phyloP scores from a whole-genome alignment of 2,113 vertebrate species.

The Halichoeres trimaculatus region DNA sequence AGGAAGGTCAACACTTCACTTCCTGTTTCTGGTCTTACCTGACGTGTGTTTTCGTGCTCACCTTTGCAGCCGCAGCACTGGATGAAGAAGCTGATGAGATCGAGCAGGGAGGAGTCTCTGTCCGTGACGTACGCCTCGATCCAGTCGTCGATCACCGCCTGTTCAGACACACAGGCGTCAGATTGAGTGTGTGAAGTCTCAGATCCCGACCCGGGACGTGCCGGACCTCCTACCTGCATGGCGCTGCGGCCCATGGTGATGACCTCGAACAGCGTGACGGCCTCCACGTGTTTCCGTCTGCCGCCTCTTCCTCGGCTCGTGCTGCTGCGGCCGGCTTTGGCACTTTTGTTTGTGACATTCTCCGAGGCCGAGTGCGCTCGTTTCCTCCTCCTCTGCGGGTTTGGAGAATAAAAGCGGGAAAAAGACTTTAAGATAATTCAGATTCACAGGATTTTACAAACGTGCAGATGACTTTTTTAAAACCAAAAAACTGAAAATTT shows the following conservation, averaged over 20 bases:
- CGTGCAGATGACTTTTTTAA: no score
- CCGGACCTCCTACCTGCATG: constrained; percentile 85
- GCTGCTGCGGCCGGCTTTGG: constrained; percentile 63
- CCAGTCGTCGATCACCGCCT: constrained; percentile 94
- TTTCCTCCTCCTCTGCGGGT: constrained; percentile 80
- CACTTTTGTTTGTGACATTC: constrained; percentile 80
- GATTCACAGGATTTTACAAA: not conserved
- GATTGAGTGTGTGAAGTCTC: not conserved
- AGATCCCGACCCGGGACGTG: not conserved
- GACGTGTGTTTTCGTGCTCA: constrained; percentile 57
- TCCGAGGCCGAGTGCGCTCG: constrained; percentile 79
- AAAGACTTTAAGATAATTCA: not conserved
- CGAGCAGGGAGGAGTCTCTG: constrained; percentile 89
- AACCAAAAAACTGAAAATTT: no score
- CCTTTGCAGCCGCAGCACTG: constrained; percentile 94
- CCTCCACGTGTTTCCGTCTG: constrained; percentile 82
- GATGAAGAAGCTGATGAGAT: constrained; percentile 95
- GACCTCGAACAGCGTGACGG: constrained; percentile 92
- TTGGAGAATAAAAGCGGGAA: not conserved
- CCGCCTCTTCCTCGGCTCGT: constrained; percentile 58
- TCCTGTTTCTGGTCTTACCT: no score
- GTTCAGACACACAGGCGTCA: constrained; percentile 38
- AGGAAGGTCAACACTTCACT: no score
- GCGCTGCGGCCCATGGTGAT: constrained; percentile 89
- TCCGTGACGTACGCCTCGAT: constrained; percentile 87